Evolutionary conservation across 2,797 vertebrate genomes (phyloP), one percentile per base, ranked within the genome.

Genomic region (Mionectes olivaceus): DNA sequence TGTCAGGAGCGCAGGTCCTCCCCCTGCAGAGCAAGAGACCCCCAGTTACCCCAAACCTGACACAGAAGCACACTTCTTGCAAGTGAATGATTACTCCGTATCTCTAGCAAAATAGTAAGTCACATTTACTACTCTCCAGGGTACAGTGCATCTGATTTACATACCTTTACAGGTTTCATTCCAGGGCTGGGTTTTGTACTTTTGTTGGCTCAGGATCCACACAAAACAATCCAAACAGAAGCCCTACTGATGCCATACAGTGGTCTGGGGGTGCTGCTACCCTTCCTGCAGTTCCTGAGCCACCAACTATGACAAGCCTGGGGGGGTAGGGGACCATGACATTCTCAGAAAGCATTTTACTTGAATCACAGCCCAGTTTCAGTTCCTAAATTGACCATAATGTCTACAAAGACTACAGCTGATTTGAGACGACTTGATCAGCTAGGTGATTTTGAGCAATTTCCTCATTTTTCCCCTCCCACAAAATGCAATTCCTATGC

Each of bases 101-200:
- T 81, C 87, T 81, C 64, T 39, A 87, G 60, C 68, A 94, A 97
- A 94, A 94, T 8, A 94, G 23, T 89, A 93, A 93, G 56, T 93
- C 82, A 91, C 61, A 52, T 67, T 93, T 60, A 86, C 82, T 91
- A 52, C 28, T 75, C 73, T 83, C 94, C 17, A 46, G 84, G 65
- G 83, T 61, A 91, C 47, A 90, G 59, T 74, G 63, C 76, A 70
- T 81, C 84, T 92, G 92, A 96, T 96, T 94, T 90, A 96, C 83
- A 91, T 77, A 89, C 47, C 27, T 94, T 86, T 53, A 76, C 37
- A 92, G 63, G 70, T 84, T 90, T 85, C 73, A 76, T 73, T 86
- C 91, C 69, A 67, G 70, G n/a, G 41, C 24, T 83, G 37, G 46
- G 39, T 79, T 83, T 73, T 82, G 28, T 22, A 64, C 76, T 60